phyloP scores from a whole-genome alignment of 2,888 invertebrate genomes.

The Drosophila gaucha region DNA sequence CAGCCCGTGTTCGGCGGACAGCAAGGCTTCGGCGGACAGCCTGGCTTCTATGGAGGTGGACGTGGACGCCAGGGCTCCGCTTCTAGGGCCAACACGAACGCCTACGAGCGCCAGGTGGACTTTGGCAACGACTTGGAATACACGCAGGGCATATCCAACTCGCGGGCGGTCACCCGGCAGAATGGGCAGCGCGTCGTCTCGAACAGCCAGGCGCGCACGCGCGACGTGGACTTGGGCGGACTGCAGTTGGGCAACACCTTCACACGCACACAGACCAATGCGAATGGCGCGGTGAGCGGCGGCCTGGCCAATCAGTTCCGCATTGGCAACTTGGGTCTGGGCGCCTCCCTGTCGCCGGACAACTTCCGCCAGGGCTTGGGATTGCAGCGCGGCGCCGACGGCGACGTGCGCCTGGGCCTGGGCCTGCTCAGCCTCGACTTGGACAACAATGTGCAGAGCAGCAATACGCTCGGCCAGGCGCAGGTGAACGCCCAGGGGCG shows the following conservation, averaged over 20 bases:
- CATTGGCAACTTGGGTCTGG: slow-evolving; percentile 78
- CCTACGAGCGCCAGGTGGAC: slow-evolving; percentile 73
- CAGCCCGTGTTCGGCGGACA: slow-evolving; percentile 3
- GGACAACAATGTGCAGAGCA: slow-evolving; percentile 57
- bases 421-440: slow-evolving; percentile 80
- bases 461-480: slow-evolving; percentile 56
- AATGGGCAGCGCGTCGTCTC: slow-evolving; percentile 72
- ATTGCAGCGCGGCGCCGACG: slow-evolving; percentile 72
- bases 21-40: slow-evolving; percentile 20
- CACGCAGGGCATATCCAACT: slow-evolving; percentile 71
- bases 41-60: slow-evolving; percentile 26
- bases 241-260: slow-evolving; percentile 81
- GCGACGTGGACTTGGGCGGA: slow-evolving; percentile 77
- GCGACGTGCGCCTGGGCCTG: slow-evolving; percentile 76
- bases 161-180: slow-evolving; percentile 76
- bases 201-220: slow-evolving; percentile 72
- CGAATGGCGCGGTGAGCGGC: slow-evolving; percentile 74
- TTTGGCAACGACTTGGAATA: slow-evolving; percentile 67
- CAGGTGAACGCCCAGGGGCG: slow-evolving; percentile 78
- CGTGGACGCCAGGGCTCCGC: slow-evolving; percentile 65
- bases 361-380: slow-evolving; percentile 80
- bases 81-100: slow-evolving; percentile 75
- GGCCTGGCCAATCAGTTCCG: slow-evolving; percentile 77
- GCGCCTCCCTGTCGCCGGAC: slow-evolving; percentile 78
- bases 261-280: slow-evolving; percentile 71